These are phyloP conservation scores for Lutraria lutraria DNA, from an alignment of 2,888 invertebrate species.

Conservation along the genomic window DNA sequence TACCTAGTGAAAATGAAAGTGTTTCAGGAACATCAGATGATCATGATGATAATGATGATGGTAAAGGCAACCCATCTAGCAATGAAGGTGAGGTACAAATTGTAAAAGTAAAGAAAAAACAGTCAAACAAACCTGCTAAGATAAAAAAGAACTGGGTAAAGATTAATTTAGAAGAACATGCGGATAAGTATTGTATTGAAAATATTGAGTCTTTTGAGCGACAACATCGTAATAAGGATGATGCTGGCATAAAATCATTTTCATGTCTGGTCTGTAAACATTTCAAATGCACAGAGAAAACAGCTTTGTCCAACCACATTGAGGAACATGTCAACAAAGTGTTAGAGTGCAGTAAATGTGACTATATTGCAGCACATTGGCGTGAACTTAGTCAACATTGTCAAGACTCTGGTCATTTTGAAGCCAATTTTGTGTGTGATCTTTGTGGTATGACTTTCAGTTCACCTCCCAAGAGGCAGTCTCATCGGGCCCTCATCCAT, in stretches of 20 bases:
- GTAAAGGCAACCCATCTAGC: neutral
- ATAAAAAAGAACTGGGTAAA: neutral
- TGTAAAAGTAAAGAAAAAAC: neutral
- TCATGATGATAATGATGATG: neutral
- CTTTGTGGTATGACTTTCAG: neutral
- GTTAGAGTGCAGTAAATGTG: slow-evolving; percentile 4
- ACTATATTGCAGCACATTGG: neutral
- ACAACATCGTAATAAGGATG: slow-evolving; percentile 11
- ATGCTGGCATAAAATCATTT: neutral
- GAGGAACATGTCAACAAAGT: slow-evolving; percentile 30
- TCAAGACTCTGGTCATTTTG: neutral
- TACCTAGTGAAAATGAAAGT: neutral
- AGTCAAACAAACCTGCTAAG: neutral
- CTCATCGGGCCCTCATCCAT: neutral
- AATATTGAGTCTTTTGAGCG: slow-evolving; percentile 26
- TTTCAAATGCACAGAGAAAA: slow-evolving; percentile 15
- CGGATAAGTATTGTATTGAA: neutral
- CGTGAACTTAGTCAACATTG: neutral
- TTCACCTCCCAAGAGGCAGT: neutral
- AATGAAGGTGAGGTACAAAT: neutral
- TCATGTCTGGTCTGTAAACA: slow-evolving; percentile 30
- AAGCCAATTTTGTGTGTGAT: slow-evolving; percentile 9
- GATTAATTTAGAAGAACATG: slow-evolving; percentile 18
- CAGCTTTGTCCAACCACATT: neutral
- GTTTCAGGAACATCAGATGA: neutral